These are phyloP conservation scores for Tangara arthus DNA, from an alignment of 2,797 vertebrate genomes.

Conservation along the genomic window DNA sequence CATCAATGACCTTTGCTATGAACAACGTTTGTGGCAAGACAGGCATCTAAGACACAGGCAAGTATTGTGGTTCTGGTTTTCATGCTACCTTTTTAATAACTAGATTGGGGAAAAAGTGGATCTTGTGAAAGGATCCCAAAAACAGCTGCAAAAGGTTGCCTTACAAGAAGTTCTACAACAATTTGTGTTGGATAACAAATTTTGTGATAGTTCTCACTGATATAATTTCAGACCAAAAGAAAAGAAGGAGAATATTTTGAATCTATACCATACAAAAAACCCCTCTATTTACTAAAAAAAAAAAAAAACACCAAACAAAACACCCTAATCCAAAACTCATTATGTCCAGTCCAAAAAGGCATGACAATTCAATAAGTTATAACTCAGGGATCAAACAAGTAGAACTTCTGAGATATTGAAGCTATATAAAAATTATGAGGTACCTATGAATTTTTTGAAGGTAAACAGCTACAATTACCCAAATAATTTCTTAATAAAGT, in stretches of 20 bases:
- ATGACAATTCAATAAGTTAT: neutral
- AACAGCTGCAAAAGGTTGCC: neutral
- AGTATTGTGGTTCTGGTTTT: neutral
- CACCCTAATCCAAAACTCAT: neutral
- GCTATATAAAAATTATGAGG: neutral
- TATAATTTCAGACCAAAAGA: neutral
- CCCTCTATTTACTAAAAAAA: neutral
- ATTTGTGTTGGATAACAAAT: neutral
- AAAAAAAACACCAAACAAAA: no score
- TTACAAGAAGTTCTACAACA: neutral
- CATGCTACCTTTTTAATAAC: neutral
- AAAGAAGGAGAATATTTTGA: neutral
- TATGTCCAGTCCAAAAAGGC: neutral
- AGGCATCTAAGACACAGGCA: neutral
- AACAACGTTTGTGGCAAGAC: neutral
- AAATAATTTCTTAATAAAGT: neutral
- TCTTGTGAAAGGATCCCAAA: neutral
- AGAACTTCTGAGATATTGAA: neutral
- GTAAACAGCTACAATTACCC: neutral
- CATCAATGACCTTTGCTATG: neutral
- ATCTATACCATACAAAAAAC: neutral
- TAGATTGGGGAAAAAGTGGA: rapidly evolving
- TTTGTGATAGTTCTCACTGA: neutral
- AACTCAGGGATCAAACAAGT: neutral
- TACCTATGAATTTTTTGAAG: neutral